Conservation (phyloP, 92 coral and sea anemone species). For the Actinernus sp. region DNA sequence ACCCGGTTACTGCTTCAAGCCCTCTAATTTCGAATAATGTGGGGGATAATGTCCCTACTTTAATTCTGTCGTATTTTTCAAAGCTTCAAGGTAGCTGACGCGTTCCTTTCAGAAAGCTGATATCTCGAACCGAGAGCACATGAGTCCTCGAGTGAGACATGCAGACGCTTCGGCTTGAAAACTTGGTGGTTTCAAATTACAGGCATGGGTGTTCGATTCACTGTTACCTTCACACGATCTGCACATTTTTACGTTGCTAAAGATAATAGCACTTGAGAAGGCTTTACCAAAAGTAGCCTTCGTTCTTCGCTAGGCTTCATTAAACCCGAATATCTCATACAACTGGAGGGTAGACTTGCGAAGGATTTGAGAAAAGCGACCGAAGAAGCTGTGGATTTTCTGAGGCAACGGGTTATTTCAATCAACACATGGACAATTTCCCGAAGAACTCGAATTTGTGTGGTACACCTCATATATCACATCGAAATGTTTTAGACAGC, state of each 20-base stretch:
- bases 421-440: conserved; percentile 47
- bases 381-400: conserved; percentile 4
- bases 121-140: conserved; percentile 43
- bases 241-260: conserved; percentile 42
- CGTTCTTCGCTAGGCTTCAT: too few species aligned
- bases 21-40: conserved; percentile 21
- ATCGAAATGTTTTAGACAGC: too few species aligned
- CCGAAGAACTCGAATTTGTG: conserved; percentile 50
- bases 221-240: conserved; percentile 37
- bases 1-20: conserved; percentile 21
- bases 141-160: conserved; percentile 48
- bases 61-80: conserved; percentile 31
- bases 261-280: conserved; percentile 37
- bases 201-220: conserved; percentile 69
- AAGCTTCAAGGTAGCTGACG: conserved; percentile 46
- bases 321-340: too few species aligned
- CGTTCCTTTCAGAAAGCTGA: conserved; percentile 55
- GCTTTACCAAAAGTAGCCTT: background rate
- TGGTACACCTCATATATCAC: conserved; percentile 38
- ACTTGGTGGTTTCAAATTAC: conserved; percentile 71
- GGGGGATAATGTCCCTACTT: conserved; percentile 16
- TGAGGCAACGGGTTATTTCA: conserved; percentile 42
- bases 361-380: too few species aligned
- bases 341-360: too few species aligned
- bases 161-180: conserved; percentile 49